Evolutionary conservation across 2,797 vertebrate genomes (phyloP).

Genomic region (Leptoclinus maculatus): DNA sequence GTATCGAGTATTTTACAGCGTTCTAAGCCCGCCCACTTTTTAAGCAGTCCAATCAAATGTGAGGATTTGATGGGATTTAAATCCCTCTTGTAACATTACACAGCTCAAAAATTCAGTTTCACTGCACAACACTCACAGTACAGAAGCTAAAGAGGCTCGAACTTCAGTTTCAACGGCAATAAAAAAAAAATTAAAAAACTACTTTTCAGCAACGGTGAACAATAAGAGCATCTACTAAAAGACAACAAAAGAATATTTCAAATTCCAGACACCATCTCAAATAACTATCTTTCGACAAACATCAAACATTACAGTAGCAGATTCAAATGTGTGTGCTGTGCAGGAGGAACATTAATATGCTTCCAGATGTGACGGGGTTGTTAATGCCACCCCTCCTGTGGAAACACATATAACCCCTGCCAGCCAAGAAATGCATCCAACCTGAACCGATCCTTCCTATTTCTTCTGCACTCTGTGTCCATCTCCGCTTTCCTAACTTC

Average conservation of each 20-base stretch:
- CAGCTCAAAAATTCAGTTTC: neutral
- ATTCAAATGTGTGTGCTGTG: slow-evolving; percentile 13
- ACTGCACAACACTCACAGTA: neutral
- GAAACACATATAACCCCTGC: slow-evolving; percentile 45
- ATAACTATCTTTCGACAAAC: neutral
- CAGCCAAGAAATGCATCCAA: slow-evolving; percentile 55
- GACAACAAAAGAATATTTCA: neutral
- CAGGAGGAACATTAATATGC: slow-evolving; percentile 35
- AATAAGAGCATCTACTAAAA: neutral
- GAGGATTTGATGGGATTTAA: neutral
- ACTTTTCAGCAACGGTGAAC: neutral
- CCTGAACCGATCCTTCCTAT: slow-evolving; percentile 49
- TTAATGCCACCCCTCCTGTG: slow-evolving; percentile 35
- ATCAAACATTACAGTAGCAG: slow-evolving; percentile 1
- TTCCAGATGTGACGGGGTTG: slow-evolving; percentile 8
- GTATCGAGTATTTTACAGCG: neutral
- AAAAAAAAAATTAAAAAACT: neutral
- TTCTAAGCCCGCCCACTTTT: neutral
- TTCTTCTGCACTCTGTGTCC: slow-evolving; percentile 26
- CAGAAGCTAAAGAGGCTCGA: neutral
- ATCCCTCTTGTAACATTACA: neutral
- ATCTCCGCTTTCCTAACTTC: slow-evolving; percentile 30
- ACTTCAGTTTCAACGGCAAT: neutral
- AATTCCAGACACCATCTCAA: neutral
- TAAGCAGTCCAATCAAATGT: neutral